A percentile compares a stretch with the other conserved stretches of the same genome.
These are phyloP conservation scores for Stichopus chloronotus DNA, from an alignment of 35 echinoderm and acorn worm genomes.

Conservation along the genomic window DNA sequence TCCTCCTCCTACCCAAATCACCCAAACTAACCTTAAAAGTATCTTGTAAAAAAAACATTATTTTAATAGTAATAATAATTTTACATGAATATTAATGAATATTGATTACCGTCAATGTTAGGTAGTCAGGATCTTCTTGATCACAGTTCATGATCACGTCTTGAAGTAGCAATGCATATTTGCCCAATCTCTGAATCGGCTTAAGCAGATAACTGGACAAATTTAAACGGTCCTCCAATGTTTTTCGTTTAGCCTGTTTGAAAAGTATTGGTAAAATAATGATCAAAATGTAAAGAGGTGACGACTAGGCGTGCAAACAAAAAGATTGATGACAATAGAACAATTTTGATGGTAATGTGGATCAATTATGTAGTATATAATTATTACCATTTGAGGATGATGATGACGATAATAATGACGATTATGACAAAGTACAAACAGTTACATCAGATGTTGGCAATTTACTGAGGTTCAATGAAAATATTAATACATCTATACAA, in stretches of 20 bases:
- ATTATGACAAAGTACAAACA: too few relatives aligned
- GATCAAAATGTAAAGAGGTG: not conserved
- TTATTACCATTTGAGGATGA: too few relatives aligned
- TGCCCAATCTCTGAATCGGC: slow-evolving; percentile 90
- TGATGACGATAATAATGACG: too few relatives aligned
- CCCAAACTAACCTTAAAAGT: too few relatives aligned
- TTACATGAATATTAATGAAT: not conserved
- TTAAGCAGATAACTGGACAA: slow-evolving; percentile 94
- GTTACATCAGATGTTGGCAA: too few relatives aligned
- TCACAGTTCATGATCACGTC: slow-evolving; percentile 86
- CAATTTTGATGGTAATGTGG: too few relatives aligned
- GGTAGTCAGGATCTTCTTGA: slow-evolving; percentile 62
- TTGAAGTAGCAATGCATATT: slow-evolving; percentile 85
- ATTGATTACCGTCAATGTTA: slow-evolving; percentile 71
- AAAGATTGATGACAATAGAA: not conserved
- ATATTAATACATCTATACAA: too few relatives aligned
- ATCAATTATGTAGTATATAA: too few relatives aligned
- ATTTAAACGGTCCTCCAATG: slow-evolving; percentile 77
- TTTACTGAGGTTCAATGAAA: too few relatives aligned
- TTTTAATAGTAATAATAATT: not conserved
- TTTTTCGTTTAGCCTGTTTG: slow-evolving; percentile 68
- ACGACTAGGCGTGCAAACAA: not conserved
- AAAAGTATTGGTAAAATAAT: not conserved
- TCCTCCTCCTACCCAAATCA: too few relatives aligned
- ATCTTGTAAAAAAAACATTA: too few relatives aligned